phyloP scores from a whole-genome alignment of 2,888 invertebrate genomes.

The Stenodema calcarata region DNA sequence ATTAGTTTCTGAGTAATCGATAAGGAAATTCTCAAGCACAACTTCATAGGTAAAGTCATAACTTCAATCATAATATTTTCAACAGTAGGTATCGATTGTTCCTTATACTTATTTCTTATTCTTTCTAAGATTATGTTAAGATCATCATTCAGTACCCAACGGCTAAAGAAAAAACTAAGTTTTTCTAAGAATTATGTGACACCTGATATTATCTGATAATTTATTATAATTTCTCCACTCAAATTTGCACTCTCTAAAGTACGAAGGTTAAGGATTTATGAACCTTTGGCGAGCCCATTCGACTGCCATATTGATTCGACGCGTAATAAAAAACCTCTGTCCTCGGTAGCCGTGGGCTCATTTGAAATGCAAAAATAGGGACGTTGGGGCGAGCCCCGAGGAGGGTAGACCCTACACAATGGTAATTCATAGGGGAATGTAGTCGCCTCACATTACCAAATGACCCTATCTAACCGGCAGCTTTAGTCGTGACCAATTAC shows the following conservation, averaged over 20 bases:
- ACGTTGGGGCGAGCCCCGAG: background rate
- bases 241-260: background rate
- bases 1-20: too few relatives aligned
- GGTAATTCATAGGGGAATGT: conserved; percentile 42
- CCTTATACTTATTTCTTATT: too few relatives aligned
- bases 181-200: too few relatives aligned
- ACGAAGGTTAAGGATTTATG: background rate
- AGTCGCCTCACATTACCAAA: conserved; percentile 34
- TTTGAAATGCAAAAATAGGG: conserved; percentile 43
- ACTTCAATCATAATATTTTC: too few relatives aligned
- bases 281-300: background rate
- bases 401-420: conserved; percentile 27
- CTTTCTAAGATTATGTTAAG: too few relatives aligned
- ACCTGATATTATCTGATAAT: too few relatives aligned
- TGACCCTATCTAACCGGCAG: conserved; percentile 26
- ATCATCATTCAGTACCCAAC: too few relatives aligned
- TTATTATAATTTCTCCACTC: too few relatives aligned
- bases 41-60: too few relatives aligned
- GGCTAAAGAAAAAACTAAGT: too few relatives aligned
- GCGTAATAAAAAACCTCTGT: background rate
- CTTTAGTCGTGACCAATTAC: conserved; percentile 43
- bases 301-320: conserved; percentile 1
- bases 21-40: too few relatives aligned
- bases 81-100: too few relatives aligned
- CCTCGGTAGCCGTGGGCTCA: background rate